These are phyloP conservation scores for Cyphomyrmex costatus DNA, from an alignment of 1,140 invertebrate genomes.

Conservation along the genomic window DNA sequence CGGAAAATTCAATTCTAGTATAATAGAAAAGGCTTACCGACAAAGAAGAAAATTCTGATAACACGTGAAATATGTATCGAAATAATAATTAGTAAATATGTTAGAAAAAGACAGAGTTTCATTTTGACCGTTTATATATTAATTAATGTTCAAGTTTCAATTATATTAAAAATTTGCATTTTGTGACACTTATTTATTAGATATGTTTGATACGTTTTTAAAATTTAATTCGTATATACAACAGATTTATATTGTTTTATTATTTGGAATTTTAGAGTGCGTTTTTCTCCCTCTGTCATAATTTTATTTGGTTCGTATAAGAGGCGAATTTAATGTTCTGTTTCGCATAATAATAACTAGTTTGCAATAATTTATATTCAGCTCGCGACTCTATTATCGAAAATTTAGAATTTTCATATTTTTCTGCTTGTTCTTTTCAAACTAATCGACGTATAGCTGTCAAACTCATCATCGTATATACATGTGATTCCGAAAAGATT, in stretches of 20 bases:
- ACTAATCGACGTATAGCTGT: constrained; percentile 22
- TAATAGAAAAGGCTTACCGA: not conserved
- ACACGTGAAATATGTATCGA: not conserved
- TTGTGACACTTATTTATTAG: not conserved
- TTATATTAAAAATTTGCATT: not conserved
- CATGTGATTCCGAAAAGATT: constrained; percentile 39
- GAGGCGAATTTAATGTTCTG: not conserved
- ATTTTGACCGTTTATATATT: not conserved
- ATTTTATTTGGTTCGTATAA: not conserved
- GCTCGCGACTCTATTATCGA: not conserved
- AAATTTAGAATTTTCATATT: not conserved
- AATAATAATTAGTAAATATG: not conserved
- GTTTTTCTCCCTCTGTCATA: not conserved
- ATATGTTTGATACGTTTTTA: not conserved
- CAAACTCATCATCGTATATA: constrained; percentile 5
- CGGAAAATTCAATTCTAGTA: not conserved
- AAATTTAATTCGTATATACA: not conserved
- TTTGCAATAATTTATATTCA: not conserved
- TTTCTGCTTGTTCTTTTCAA: constrained; percentile 5
- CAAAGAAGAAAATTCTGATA: not conserved
- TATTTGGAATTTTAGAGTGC: not conserved
- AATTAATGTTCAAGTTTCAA: not conserved
- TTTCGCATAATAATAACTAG: not conserved
- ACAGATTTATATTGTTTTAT: not conserved
- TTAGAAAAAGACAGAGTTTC: not conserved